phyloP scores from a whole-genome alignment of 2,888 invertebrate species.

The Cyrtodaria siliqua region DNA sequence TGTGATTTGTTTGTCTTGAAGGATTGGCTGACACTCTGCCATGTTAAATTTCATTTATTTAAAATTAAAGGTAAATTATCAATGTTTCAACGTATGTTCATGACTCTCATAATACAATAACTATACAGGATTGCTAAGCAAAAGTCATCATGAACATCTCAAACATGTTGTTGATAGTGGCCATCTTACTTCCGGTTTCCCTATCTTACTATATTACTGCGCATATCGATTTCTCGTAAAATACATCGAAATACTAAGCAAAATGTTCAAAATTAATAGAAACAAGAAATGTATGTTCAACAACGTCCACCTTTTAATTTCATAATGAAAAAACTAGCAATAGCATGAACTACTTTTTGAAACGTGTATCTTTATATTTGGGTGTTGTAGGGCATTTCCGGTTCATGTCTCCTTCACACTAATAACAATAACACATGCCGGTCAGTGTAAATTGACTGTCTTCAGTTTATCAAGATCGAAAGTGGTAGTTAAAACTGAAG shows the following conservation, averaged over 20 bases:
- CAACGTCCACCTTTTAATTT: too few species aligned
- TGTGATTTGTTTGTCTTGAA: neutral
- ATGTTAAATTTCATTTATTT: neutral
- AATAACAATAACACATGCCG: neutral
- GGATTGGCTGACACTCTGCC: neutral
- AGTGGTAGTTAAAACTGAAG: too few species aligned
- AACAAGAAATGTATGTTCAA: too few species aligned
- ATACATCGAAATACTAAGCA: too few species aligned
- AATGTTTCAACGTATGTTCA: neutral
- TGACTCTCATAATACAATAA: too few species aligned
- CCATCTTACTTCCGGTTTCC: slow-evolving; percentile 65
- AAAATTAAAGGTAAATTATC: too few species aligned
- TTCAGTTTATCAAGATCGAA: too few species aligned
- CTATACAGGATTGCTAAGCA: neutral
- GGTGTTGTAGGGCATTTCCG: slow-evolving; percentile 66
- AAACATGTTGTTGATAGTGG: slow-evolving; percentile 62
- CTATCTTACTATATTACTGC: neutral
- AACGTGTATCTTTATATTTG: neutral
- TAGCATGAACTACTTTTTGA: neutral
- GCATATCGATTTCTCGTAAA: neutral
- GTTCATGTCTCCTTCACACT: slow-evolving; percentile 15
- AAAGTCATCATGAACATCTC: neutral
- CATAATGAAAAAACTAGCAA: too few species aligned
- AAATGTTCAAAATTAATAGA: neutral
- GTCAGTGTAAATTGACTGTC: too few species aligned